Percentiles rank a stretch among this genome's conserved stretches.
Conservation (phyloP, 2,113 vertebrate genomes). For the Heliornis fulica region DNA sequence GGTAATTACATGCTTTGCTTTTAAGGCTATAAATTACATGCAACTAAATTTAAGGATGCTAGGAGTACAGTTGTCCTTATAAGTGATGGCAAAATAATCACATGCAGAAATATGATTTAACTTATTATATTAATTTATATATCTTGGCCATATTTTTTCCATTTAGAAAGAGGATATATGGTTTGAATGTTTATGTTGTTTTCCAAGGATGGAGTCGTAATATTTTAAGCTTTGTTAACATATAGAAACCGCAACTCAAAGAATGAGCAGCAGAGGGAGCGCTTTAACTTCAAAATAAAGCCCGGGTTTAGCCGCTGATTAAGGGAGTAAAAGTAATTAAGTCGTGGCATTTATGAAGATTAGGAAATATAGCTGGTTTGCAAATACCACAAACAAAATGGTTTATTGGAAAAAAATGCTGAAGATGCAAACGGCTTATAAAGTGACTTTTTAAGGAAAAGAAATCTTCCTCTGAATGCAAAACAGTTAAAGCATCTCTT, state of each 20-base stretch:
- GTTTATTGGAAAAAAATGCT: slow-evolving; percentile 29
- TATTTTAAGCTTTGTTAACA: background rate
- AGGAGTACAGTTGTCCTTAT: background rate
- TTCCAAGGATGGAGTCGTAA: background rate
- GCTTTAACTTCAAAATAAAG: slow-evolving; percentile 65
- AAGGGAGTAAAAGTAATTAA: slow-evolving; percentile 69
- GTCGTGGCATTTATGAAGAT: slow-evolving; percentile 62
- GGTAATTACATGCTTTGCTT: slow-evolving; percentile 80
- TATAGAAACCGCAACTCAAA: slow-evolving; percentile 8
- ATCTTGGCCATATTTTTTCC: background rate
- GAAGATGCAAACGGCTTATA: background rate
- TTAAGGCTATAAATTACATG: background rate
- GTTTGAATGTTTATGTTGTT: background rate
- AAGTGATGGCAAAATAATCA: background rate
- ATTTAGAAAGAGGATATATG: background rate
- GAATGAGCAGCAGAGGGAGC: slow-evolving; percentile 77
- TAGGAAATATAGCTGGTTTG: slow-evolving; percentile 65
- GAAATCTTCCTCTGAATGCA: background rate
- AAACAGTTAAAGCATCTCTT: background rate
- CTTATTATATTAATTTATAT: background rate
- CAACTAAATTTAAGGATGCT: background rate
- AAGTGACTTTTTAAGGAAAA: background rate
- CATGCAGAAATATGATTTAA: background rate
- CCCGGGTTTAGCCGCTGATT: slow-evolving; percentile 26
- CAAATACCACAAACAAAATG: slow-evolving; percentile 35